Conservation (phyloP, 1,140 invertebrate genomes). For the Microplitis mediator region DNA sequence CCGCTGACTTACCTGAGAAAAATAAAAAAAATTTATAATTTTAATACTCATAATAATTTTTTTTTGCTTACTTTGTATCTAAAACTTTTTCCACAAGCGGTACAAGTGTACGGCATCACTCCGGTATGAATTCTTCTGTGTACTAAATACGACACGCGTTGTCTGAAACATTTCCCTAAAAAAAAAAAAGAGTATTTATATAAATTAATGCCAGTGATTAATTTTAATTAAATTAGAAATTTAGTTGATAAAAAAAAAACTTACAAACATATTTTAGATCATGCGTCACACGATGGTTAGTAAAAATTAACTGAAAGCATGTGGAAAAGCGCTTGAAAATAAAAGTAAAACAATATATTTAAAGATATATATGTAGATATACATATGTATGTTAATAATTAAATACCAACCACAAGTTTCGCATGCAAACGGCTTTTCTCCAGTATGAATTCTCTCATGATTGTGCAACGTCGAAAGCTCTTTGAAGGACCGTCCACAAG, state of each 20-base stretch:
- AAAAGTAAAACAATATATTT: neutral
- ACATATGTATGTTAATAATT: neutral
- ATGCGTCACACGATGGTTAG: constrained; percentile 37
- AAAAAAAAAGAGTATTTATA: constrained; percentile 37
- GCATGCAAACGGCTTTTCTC: constrained; percentile 90
- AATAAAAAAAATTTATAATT: constrained; percentile 4
- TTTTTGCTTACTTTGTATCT: constrained; percentile 74
- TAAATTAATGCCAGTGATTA: too few relatives aligned
- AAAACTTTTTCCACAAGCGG: constrained; percentile 80
- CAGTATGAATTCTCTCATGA: constrained; percentile 85
- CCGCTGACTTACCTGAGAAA: constrained; percentile 72
- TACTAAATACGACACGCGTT: constrained; percentile 84
- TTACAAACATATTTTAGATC: constrained; percentile 13
- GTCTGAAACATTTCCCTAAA: constrained; percentile 84
- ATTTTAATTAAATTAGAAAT: too few relatives aligned
- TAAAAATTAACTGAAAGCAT: constrained; percentile 43
- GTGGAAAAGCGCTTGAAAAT: constrained; percentile 27
- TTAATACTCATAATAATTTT: constrained; percentile 18
- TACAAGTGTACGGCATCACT: constrained; percentile 82
- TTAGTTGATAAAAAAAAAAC: neutral
- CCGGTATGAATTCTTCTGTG: constrained; percentile 84
- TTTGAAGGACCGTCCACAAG: constrained; percentile 84
- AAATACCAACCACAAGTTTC: constrained; percentile 79
- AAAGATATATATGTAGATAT: neutral
- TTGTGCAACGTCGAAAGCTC: constrained; percentile 89